Percentiles rank a stretch among this genome's conserved stretches.
These are phyloP conservation scores for Microplitis mediator DNA, from an alignment of 1,140 invertebrate species.

Conservation along the genomic window DNA sequence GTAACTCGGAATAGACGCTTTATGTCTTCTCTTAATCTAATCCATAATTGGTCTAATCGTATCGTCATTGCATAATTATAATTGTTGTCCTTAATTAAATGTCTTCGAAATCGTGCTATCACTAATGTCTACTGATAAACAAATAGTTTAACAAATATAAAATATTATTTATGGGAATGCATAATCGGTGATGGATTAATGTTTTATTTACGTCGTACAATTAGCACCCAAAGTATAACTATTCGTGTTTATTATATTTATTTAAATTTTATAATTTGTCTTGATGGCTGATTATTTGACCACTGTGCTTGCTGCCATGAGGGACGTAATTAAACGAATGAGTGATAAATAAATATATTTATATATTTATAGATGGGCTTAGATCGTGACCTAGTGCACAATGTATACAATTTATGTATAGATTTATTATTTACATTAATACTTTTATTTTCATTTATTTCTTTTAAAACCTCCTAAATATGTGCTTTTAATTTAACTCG, in stretches of 20 bases:
- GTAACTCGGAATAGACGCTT: slow-evolving; percentile 3
- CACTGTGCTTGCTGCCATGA: slow-evolving; percentile 27
- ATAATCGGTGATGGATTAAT: background rate
- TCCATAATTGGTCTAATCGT: background rate
- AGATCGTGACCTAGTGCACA: slow-evolving; percentile 8
- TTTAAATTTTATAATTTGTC: slow-evolving; percentile 9
- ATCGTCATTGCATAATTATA: background rate
- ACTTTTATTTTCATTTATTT: background rate
- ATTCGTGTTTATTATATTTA: slow-evolving; percentile 7
- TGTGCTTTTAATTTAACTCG: background rate
- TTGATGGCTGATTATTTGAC: slow-evolving; percentile 23
- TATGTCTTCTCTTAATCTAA: background rate
- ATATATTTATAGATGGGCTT: slow-evolving; percentile 5
- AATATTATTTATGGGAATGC: too few species aligned
- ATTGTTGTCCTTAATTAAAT: background rate
- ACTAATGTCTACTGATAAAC: background rate
- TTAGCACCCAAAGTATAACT: background rate
- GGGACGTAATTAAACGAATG: slow-evolving; percentile 7
- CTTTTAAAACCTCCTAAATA: background rate
- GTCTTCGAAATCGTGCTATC: background rate
- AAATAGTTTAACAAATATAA: background rate
- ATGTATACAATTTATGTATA: background rate
- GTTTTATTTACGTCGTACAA: background rate
- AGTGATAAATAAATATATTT: background rate
- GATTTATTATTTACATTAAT: background rate